Base-by-base conservation (phyloP, 2,113 vertebrate species). In the Tonatia bakeri region DNA sequence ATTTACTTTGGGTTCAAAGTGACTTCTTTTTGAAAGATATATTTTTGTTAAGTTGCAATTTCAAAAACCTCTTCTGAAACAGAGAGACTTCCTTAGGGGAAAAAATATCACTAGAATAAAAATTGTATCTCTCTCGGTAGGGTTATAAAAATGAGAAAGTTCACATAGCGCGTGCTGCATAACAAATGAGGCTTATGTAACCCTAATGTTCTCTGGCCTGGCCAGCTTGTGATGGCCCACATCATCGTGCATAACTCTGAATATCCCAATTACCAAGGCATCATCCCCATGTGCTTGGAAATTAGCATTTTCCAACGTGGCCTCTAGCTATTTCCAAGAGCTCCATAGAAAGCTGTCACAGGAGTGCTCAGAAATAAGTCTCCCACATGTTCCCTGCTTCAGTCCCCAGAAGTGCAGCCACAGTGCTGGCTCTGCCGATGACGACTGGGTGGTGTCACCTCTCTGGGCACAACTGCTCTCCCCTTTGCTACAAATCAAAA, bases 101-200 rank as follows among this genome's bases (percentile, higher is more conserved):
- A 0, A 28, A 70, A 79, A 96, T 87, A 96, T 96, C 61, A 94
- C 92, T 95, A 97, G 65, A 92, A 96, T 91, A 91, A 97, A 97
- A 96, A 97, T 97, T 61, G 86, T 38, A 95, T 87, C 38, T 77
- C 87, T 98, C 77, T 95, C 76, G 59, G 19, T 26, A 82, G 40
- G 70, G 52, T 47, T 97, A 89, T 92, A 97, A 97, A 98, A 97
- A 83, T 92, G 65, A 83, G 96, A 95, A 96, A 98, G 77, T 94
- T 94, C 96, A 96, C 85, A 87, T 95, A 75, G 89, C 87, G 69
- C 52, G 96, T 92, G 86, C 94, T 77, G 81, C 47, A 69, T 94
- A 88, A 94, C 67, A 97, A 98, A 98, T 90, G 93, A 98, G 82
- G 59, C 40, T 94, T 97, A 94, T 90, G 69, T 89, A 96, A 96